phyloP scores from a whole-genome alignment of 2,888 invertebrate genomes.

The Caenorhabditis uteleia region DNA sequence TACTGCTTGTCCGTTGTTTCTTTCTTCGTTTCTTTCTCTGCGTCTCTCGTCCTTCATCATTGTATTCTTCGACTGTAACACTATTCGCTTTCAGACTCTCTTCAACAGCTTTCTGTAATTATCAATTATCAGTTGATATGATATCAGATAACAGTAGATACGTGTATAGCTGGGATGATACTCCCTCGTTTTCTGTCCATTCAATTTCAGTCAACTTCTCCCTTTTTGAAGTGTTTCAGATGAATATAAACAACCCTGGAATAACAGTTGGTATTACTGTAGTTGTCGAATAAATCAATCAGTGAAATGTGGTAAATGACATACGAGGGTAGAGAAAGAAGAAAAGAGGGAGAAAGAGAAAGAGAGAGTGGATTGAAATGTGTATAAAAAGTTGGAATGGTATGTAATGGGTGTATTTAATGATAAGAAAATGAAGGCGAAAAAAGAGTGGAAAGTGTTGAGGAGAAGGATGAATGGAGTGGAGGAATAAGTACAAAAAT shows the following conservation, averaged over 20 bases:
- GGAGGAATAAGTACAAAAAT: too few species aligned
- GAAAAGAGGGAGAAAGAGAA: too few species aligned
- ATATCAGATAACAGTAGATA: not conserved
- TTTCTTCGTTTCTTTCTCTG: conserved; percentile 29
- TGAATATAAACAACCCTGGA: not conserved
- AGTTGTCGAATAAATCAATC: too few species aligned
- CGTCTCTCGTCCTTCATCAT: conserved; percentile 9
- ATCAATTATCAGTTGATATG: not conserved
- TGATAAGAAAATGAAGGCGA: too few species aligned
- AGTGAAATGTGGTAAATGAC: too few species aligned
- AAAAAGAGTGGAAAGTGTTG: too few species aligned
- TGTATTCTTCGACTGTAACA: conserved; percentile 25
- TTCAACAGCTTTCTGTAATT: conserved; percentile 37
- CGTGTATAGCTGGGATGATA: conserved; percentile 32
- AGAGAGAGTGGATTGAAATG: too few species aligned
- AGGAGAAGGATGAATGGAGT: too few species aligned
- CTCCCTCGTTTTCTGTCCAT: conserved; percentile 41
- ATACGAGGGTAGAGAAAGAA: too few species aligned
- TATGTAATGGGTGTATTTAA: too few species aligned
- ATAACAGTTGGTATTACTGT: too few species aligned
- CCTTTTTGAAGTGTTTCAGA: not conserved
- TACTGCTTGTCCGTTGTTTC: conserved; percentile 17
- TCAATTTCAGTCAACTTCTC: conserved; percentile 5
- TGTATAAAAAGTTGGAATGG: too few species aligned
- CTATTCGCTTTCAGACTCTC: conserved; percentile 40